Evolutionary conservation across 2,113 vertebrate genomes (phyloP), one percentile per base, ranked within the genome.

Genomic region (Nothocercus julius): DNA sequence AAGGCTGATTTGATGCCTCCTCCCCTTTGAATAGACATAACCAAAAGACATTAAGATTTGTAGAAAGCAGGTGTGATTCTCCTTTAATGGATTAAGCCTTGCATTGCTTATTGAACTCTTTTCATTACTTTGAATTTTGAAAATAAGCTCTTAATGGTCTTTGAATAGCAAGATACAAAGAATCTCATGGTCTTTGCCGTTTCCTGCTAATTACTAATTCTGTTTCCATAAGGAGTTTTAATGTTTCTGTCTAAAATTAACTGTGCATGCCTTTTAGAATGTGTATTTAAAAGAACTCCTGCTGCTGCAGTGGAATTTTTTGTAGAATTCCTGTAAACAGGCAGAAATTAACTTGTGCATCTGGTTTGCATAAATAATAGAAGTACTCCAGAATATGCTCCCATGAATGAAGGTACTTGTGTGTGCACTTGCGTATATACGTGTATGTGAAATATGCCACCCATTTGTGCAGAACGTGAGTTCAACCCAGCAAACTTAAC

Each of bases 201-300:
- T 96, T 86, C 74, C 61, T 85, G 49, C 66, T 90, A 96, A 93
- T 97, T 96, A 96, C 72, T 92, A 91, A 87, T 90, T 95, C 72
- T 76, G 47, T 86, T 97, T 89, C 88, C 82, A 93, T 89, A 90
- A 94, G 77, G 79, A 96, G 7, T 25, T 83, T 95, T 95, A 82
- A 87, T 96, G 61, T 87, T 91, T 96, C 69, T 92, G 56, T 59
- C 73, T 94, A 63, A 94, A 93, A 96, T 95, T 93, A 95, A 89
- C 74, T 1, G 5, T 34, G 49, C 78, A 53, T 95, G 67, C 69
- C 66, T 97, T 94, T 90, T 49, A 92, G 85, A 89, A 95, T 96
- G 93, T 70, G 81, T 91, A 68, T 86, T 97, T 88, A 97, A 97
- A 95, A 82, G 53, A 93, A 25, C 40, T 92, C 81, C 86, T 94